phyloP scores from a whole-genome alignment of 2,888 invertebrate genomes.

The Phasia obesa region DNA sequence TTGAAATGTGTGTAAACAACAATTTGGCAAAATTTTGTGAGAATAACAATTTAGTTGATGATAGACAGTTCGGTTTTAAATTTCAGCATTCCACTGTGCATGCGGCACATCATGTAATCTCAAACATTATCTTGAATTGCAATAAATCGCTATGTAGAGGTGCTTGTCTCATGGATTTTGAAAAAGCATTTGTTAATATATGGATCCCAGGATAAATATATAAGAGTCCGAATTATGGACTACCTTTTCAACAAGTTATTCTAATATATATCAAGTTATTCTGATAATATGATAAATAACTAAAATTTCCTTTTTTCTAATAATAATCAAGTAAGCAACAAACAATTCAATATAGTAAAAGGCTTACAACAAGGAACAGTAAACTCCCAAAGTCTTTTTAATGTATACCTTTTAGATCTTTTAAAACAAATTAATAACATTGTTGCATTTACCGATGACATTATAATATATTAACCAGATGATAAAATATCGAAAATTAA shows the following conservation, averaged over 20 bases:
- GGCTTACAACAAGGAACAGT: constrained; percentile 12
- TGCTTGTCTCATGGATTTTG: constrained; percentile 36
- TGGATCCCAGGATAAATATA: constrained; percentile 29
- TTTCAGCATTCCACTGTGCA: too few relatives aligned
- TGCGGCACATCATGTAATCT: background rate
- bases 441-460: constrained; percentile 41
- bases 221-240: constrained; percentile 13
- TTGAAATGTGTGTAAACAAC: too few relatives aligned
- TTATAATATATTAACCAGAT: constrained; percentile 33
- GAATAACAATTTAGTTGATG: too few relatives aligned
- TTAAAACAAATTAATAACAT: constrained; percentile 32
- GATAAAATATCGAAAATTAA: constrained; percentile 42
- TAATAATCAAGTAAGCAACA: background rate
- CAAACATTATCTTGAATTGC: constrained; percentile 36
- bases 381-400: constrained; percentile 7
- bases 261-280: too few relatives aligned
- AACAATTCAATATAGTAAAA: background rate
- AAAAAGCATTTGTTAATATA: constrained; percentile 43
- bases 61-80: too few relatives aligned
- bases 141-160: constrained; percentile 38
- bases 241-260: background rate
- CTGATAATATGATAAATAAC: too few relatives aligned
- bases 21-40: too few relatives aligned
- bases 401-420: constrained; percentile 25
- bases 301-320: background rate